Conservation (phyloP, 92 coral and sea anemone genomes). For the Parazoanthus darwini region DNA sequence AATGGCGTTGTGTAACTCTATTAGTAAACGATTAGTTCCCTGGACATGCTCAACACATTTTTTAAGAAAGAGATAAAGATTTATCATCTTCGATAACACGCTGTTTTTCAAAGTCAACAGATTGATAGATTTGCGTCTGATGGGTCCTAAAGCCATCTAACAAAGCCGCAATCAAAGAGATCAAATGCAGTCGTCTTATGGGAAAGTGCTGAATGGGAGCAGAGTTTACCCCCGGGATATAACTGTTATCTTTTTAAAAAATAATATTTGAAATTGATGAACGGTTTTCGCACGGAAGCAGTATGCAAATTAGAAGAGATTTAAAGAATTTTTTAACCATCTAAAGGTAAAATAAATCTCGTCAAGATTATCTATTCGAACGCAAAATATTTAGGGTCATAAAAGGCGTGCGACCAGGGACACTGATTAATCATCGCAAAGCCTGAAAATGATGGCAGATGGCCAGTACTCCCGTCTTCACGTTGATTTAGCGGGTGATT, state of each 20-base stretch:
- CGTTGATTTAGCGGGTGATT: constrained; percentile 27
- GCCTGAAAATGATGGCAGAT: constrained; percentile 17
- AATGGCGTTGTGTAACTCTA: neutral
- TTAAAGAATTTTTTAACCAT: no score
- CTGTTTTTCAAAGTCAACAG: constrained; percentile 12
- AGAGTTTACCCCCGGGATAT: neutral
- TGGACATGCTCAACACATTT: constrained; percentile 25
- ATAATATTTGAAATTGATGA: no score
- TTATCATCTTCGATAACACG: constrained; percentile 35
- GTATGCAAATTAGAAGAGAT: no score
- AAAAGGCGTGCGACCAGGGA: neutral
- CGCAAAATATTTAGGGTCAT: constrained; percentile 12
- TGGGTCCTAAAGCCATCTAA: neutral
- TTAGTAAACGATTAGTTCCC: constrained; percentile 30
- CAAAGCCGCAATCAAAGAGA: neutral
- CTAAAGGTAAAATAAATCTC: neutral
- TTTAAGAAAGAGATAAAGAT: constrained; percentile 9
- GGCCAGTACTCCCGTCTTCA: constrained; percentile 2
- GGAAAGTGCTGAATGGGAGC: neutral
- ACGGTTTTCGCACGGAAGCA: no score
- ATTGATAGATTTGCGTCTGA: constrained; percentile 22
- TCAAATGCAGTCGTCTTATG: neutral
- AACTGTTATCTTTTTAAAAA: no score
- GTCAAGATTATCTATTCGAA: neutral
- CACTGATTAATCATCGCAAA: neutral